phyloP scores from a whole-genome alignment of 2,888 invertebrate genomes.

The Scrobipalpa costella region DNA sequence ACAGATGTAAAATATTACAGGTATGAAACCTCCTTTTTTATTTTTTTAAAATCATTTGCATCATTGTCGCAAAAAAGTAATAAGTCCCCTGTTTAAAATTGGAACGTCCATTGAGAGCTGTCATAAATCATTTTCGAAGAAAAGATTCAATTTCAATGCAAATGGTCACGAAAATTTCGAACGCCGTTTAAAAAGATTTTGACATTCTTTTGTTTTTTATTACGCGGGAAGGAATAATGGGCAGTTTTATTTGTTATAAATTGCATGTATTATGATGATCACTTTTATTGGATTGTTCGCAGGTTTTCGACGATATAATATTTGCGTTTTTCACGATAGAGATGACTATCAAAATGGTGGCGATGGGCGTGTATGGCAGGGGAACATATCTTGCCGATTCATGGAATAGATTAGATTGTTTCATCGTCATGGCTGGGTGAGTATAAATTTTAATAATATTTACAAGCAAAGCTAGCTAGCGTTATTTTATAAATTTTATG shows the following conservation, averaged over 20 bases:
- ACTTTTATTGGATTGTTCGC: conserved; percentile 43
- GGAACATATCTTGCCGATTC: conserved; percentile 98
- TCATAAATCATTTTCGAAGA: conserved; percentile 22
- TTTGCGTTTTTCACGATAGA: conserved; percentile 99
- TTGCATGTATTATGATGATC: neutral
- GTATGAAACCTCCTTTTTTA: conserved; percentile 72
- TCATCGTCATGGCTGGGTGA: conserved; percentile 98
- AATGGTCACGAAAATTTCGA: conserved; percentile 22
- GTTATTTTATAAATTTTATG: too few species aligned
- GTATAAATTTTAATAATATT: conserved; percentile 44
- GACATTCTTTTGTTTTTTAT: conserved; percentile 25
- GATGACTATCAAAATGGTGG: conserved; percentile 99
- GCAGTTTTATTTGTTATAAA: neutral
- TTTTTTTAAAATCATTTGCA: neutral
- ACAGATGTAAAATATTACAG: conserved; percentile 95
- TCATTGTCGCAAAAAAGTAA: conserved; percentile 1
- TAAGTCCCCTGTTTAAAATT: conserved; percentile 9
- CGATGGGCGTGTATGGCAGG: conserved; percentile 97
- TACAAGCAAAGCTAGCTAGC: neutral
- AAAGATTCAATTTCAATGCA: conserved; percentile 27
- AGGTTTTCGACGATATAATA: conserved; percentile 99
- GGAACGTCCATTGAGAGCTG: conserved; percentile 5
- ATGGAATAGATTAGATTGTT: conserved; percentile 99
- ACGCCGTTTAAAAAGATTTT: conserved; percentile 16
- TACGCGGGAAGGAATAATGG: neutral